A percentile compares a stretch with the other conserved stretches of the same genome.
phyloP scores from a whole-genome alignment of 1,140 invertebrate genomes.

The Cyphomyrmex costatus region DNA sequence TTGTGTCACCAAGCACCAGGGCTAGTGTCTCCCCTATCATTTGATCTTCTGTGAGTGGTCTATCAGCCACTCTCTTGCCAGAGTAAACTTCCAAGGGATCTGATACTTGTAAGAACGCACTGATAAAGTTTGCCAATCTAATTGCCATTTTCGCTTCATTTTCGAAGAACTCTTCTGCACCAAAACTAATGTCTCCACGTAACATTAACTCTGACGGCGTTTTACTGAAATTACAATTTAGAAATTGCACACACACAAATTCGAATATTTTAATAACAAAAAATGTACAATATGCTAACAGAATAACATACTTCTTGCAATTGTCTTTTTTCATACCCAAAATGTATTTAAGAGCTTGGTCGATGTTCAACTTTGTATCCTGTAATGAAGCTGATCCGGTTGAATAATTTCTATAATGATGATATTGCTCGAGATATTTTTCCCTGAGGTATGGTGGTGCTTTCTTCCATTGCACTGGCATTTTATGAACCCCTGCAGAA shows the following conservation, averaged over 20 bases:
- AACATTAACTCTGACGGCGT: slow-evolving; percentile 91
- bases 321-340: slow-evolving; percentile 90
- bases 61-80: slow-evolving; percentile 95
- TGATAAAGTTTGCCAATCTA: slow-evolving; percentile 97
- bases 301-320: slow-evolving; percentile 89
- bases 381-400: slow-evolving; percentile 89
- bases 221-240: slow-evolving; percentile 87
- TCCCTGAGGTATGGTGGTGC: slow-evolving; percentile 90
- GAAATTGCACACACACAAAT: background rate
- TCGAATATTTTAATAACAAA: background rate
- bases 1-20: slow-evolving; percentile 95
- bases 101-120: slow-evolving; percentile 96
- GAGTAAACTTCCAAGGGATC: slow-evolving; percentile 98
- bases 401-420: slow-evolving; percentile 91
- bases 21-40: slow-evolving; percentile 97
- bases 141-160: slow-evolving; percentile 98
- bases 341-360: slow-evolving; percentile 93
- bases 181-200: slow-evolving; percentile 94
- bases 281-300: slow-evolving; percentile 3
- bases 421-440: slow-evolving; percentile 91
- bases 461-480: slow-evolving; percentile 92
- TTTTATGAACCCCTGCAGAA: slow-evolving; percentile 92
- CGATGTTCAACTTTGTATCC: slow-evolving; percentile 91
- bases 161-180: slow-evolving; percentile 95
- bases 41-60: slow-evolving; percentile 96